Evolutionary conservation across 2,888 invertebrate species (phyloP), one percentile per base, ranked within the genome.

Genomic region (Allacma fusca): DNA sequence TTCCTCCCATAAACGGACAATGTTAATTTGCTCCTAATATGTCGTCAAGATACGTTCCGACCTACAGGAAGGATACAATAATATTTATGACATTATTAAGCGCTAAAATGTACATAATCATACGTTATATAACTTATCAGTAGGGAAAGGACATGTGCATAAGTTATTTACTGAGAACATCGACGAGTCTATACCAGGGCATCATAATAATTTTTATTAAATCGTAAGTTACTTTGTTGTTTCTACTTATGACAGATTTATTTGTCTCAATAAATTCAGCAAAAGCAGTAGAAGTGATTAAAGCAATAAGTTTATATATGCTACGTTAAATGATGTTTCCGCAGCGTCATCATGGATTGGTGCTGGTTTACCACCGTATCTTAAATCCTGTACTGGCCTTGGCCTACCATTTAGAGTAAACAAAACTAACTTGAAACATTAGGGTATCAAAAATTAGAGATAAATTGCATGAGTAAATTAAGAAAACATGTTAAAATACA

Each of bases 331-430:
- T n/a, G 29, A 67, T 26, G 40, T 21, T 34, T 5, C 1, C 21
- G 2, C 21, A 29, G 29, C 19, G 40, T 29, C 40, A 68, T 68
- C 68, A 40, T 40, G 21, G 68, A 68, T 40, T 68, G 68, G 68
- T 68, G 68, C 68, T 68, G 68, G 29, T 68, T 40, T 21, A 21
- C 40, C 50, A 7, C n/a, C 21, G 23, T 21, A 21, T 68, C 23
- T 1, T 19, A 68, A 40, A 68, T 68, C 34, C 40, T 68, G 68
- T 65, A 65, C 29, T 68, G 68, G 68, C 68, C 40, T 68, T 68
- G 68, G 40, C 68, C 68, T 40, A 40, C 40, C 50, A 50, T 13
- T n/a, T 50, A 50, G 16, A 21, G 16, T 40, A n/a, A 28, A 67
- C 24, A 67, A 50, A n/a, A 50, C 1, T 50, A n/a, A 50, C 16